These are phyloP conservation scores for Epistrophella euchroma DNA, from an alignment of 2,888 invertebrate species.

Conservation along the genomic window DNA sequence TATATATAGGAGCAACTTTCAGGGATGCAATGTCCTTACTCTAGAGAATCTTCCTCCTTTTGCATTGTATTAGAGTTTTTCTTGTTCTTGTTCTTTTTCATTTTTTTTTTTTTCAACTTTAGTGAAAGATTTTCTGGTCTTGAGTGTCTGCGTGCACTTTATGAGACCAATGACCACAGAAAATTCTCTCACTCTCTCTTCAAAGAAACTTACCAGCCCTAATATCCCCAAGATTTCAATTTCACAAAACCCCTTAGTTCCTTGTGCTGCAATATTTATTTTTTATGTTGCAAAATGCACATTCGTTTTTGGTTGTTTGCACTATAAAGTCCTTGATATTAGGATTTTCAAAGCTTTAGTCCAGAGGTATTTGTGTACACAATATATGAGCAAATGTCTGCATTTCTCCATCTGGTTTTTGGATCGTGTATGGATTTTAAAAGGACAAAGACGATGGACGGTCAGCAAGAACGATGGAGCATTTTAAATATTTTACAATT, in stretches of 20 bases:
- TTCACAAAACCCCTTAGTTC: neutral
- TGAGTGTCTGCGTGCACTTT: conserved; percentile 70
- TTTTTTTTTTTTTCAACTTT: conserved; percentile 1
- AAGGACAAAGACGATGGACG: conserved; percentile 28
- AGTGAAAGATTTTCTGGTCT: conserved; percentile 56
- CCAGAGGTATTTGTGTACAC: conserved; percentile 54
- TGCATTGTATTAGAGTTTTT: conserved; percentile 14
- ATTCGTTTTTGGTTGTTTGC: conserved; percentile 66
- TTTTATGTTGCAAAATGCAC: conserved; percentile 69
- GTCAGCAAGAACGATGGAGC: conserved; percentile 43
- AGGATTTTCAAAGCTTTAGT: conserved; percentile 42
- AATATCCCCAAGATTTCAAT: conserved; percentile 41
- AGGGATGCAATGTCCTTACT: conserved; percentile 59
- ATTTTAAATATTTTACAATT: conserved; percentile 39
- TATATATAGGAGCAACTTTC: conserved; percentile 39
- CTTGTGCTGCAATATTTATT: conserved; percentile 2
- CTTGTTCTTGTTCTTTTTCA: neutral
- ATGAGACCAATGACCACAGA: conserved; percentile 73
- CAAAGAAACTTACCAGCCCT: conserved; percentile 22
- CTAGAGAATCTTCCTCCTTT: conserved; percentile 8
- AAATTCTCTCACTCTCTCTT: conserved; percentile 39
- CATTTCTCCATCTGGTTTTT: conserved; percentile 39
- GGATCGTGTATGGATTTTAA: conserved; percentile 35
- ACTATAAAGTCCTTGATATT: conserved; percentile 71
- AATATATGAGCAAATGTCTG: conserved; percentile 62